Conservation (phyloP, 2,888 invertebrate genomes). For the Zygothrica quintamaculata region DNA sequence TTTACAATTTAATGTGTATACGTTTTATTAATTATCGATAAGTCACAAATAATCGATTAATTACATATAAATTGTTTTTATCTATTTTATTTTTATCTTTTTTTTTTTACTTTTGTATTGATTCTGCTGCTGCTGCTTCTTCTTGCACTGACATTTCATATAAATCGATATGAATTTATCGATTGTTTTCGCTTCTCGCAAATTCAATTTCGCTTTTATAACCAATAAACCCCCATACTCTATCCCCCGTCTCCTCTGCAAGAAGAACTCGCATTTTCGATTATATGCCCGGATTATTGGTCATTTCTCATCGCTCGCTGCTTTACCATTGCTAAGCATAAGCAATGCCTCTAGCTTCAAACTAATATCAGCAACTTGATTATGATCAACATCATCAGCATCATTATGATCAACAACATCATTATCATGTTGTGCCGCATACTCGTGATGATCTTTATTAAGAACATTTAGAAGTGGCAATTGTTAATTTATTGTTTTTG, state of each 20-base stretch:
- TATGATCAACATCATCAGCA: conserved; percentile 7
- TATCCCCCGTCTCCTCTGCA: no score
- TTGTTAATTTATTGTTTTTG: conserved; percentile 74
- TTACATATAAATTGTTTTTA: conserved; percentile 1
- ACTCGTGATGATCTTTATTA: conserved; percentile 14
- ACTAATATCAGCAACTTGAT: conserved; percentile 1
- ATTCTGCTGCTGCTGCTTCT: conserved; percentile 3
- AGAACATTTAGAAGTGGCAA: conserved; percentile 63
- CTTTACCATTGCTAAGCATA: neutral
- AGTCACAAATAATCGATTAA: conserved; percentile 15
- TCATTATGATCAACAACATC: conserved; percentile 8
- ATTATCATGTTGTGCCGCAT: neutral
- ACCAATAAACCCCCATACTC: no score
- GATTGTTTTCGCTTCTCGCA: conserved; percentile 40
- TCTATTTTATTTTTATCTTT: neutral
- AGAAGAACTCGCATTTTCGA: conserved; percentile 15
- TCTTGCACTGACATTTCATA: conserved; percentile 6
- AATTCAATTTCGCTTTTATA: conserved; percentile 58
- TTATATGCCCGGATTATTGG: conserved; percentile 34
- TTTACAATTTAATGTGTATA: no score
- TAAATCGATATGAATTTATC: conserved; percentile 50
- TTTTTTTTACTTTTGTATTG: neutral
- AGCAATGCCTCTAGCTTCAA: no score
- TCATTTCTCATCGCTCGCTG: conserved; percentile 41
- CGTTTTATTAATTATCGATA: conserved; percentile 20